Base-by-base conservation (phyloP, 2,113 vertebrate species). In the Rhinoptilus africanus region DNA sequence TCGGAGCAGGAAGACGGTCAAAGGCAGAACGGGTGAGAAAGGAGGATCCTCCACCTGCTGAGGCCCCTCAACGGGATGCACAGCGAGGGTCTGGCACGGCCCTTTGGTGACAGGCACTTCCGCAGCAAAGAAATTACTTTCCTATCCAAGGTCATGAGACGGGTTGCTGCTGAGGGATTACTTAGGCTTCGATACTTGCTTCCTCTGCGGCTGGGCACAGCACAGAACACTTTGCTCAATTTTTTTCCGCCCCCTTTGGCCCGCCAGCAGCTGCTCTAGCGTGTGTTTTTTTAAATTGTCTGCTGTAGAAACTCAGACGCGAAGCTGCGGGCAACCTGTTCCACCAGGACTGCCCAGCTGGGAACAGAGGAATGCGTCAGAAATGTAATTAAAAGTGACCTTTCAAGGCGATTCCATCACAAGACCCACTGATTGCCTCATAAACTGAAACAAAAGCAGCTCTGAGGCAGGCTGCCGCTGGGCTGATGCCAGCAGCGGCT, bases 391-490 rank as follows among this genome's bases (percentile, higher is more conserved):
- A 76, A 37, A 81, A 91, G 34, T 57, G 73, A 87, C 88, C 93
- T 94, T 73, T 66, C 24, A n/a, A 72, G 80, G 77, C 43, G 2
- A 79, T 73, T 84, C 76, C 80, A 69, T 67, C 93, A 87, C 74
- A 81, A 95, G 76, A 86, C 64, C 27, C 76, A 48, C 72, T 68
- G 78, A 91, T 14, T 82, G 83, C 83, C 91, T 92, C 83, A 73
- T 41, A 85, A 88, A 93, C 28, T 41, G 57, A 89, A 96, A 92
- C 69, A 84, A 91, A 91, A 89, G 94, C 80, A 92, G 89, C 83
- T 95, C 62, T 50, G 41, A 76, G 35, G 71, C 75, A 71, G 32
- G 74, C 80, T 64, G 82, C 12, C 35, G 67, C 62, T 94, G 89
- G 84, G 89, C 63, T n/a, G 18, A 57, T 71, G 90, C 93, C 82